Conservation (phyloP, 2,113 vertebrate genomes). For the Gymnobelideus leadbeateri region DNA sequence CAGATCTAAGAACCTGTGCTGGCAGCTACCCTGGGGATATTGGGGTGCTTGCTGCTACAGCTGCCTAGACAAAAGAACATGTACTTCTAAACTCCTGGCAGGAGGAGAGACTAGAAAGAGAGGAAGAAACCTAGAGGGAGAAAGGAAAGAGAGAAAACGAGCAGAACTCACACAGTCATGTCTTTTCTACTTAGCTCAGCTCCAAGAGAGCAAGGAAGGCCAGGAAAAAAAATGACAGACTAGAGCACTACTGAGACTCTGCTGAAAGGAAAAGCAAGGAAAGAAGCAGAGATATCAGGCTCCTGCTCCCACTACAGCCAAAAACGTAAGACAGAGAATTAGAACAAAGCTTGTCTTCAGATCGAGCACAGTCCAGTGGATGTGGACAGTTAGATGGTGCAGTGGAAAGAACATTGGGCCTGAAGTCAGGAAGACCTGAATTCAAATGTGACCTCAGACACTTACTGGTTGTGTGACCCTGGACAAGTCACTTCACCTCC, state of each 20-base stretch:
- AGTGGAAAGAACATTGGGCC: neutral
- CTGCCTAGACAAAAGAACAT: neutral
- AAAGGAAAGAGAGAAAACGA: neutral
- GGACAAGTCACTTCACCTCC: neutral
- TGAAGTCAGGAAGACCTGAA: neutral
- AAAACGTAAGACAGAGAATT: neutral
- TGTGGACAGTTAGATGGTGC: neutral
- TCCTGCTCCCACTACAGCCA: neutral
- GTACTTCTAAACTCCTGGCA: neutral
- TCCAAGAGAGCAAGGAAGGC: neutral
- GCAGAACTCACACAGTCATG: neutral
- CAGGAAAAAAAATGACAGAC: neutral
- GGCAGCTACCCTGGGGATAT: too few relatives aligned
- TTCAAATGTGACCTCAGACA: neutral
- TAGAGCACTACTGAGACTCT: neutral
- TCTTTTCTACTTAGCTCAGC: neutral
- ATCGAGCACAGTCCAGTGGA: neutral
- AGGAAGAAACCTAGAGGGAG: too few relatives aligned
- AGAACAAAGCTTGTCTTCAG: neutral
- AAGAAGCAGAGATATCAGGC: neutral
- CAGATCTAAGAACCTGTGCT: too few relatives aligned
- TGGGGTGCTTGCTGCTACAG: too few relatives aligned
- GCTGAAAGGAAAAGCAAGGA: neutral
- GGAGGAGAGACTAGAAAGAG: neutral
- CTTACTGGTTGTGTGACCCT: neutral